Evolutionary conservation across 1,140 invertebrate species (phyloP), one percentile per base, ranked within the genome.

Genomic region (Phenacoccus solenopsis): DNA sequence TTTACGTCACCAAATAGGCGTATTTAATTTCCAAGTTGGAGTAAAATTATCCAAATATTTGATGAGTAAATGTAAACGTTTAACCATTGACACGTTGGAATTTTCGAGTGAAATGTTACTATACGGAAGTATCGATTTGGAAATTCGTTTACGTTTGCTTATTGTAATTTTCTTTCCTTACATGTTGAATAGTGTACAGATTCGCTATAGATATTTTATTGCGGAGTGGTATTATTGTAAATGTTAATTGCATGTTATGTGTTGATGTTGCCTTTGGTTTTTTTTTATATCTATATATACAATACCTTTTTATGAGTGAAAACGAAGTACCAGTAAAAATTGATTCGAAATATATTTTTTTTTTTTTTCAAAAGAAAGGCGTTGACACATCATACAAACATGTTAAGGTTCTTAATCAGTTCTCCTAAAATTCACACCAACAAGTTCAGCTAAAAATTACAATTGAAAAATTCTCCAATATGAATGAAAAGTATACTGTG

Each of bases 221-320:
- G 59, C 59, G 25, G 59, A 64, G 59, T 64, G 59, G 59, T 64
- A 64, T 64, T 64, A 27, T 64, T 64, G 59, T 64, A 64, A 64
- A 64, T 64, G 59, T 64, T 64, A 64, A 64, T 64, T 64, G 59
- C 59, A 64, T 64, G 59, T 24, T 25, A 64, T 27, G 59, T 64
- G 59, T 64, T 64, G 59, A 64, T 64, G 59, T 64, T 64, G 59
- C 59, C 59, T 64, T 49, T 64, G 7, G 25, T 10, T 64, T 64
- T 7, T 64, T 64, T 59, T 64, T 64, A 64, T 64, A 24, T 64
- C n/a, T n/a, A n/a, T n/a, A n/a, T n/a, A n/a, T n/a, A n/a, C n/a
- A n/a, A n/a, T n/a, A n/a, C n/a, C n/a, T n/a, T n/a, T n/a, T n/a
- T n/a, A n/a, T n/a, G n/a, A n/a, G n/a, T n/a, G n/a, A n/a, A n/a